Base-by-base conservation (phyloP, 1,140 invertebrate species). In the Rhizoglyphus robini region DNA sequence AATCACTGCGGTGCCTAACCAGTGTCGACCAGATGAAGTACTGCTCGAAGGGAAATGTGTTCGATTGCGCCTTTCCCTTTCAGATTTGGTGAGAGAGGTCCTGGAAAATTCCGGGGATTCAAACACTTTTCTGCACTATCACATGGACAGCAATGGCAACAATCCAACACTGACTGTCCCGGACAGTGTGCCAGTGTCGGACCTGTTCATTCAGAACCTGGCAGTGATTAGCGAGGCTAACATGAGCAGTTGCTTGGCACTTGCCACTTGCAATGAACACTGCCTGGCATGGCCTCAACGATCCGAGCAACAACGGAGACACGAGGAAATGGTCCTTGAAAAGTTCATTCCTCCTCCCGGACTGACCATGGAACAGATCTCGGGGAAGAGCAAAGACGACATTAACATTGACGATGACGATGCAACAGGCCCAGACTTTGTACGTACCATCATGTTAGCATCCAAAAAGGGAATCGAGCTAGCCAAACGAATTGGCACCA, bases 191-290 rank as follows among this genome's bases (percentile, higher is more conserved):
- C 41, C 5, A 27, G 63, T 64, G 20, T 49, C 38, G 5, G 63
- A 64, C 27, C 29, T 64, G 8, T 64, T 64, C 46, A 64, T 64
- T 15, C 63, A 64, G 31, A 64, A 64, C 29, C n/a, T 64, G 4
- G 63, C 63, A 4, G 41, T 64, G 4, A 64, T 64, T 11, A 49
- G 31, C 41, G 41, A 64, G 29, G 63, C 63, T 15, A 64, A 64
- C 41, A 64, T 64, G 63, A 64, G 51, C 4, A 29, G 31, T 31
- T 64, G 63, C 31, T 2, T 64, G 18, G 47, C 3, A 3, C 15
- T 47, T 11, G 11, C 46, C 18, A 48, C 41, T 27, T 64, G 63
- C 31, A 48, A 64, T 18, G 63, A 64, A 57, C 41, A 64, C 20
- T 64, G 63, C 29, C 20, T 23, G 11, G 20, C 25, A 64, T 30